Base-by-base conservation (phyloP, 2,797 vertebrate species). In the Myotis daubentonii region DNA sequence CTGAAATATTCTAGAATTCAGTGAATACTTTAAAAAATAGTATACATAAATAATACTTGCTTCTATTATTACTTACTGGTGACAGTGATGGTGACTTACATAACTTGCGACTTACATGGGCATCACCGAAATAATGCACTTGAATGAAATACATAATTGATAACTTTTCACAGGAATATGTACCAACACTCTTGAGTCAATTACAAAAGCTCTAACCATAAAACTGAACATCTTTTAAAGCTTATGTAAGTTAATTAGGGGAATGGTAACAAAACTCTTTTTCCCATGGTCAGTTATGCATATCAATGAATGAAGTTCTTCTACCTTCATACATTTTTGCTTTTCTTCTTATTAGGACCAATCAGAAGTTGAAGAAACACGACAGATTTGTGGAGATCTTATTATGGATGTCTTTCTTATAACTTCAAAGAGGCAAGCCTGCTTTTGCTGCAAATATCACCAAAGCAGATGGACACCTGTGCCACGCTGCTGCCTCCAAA, bases 1-100 rank as follows among this genome's bases (percentile, higher is more conserved):
- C 72, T 89, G 72, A 94, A 91, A 87, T 60, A 71, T 9, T 79
- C 19, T 72, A 87, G 38, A 89, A 93, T 66, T 65, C 36, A 94
- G 53, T 51, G 30, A 51, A 81, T 33, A 72, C 36, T 92, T 8
- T 19, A 22, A 84, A 84, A 84, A 92, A 70, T 8, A 91, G 25
- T 22, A 82, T 6, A 3, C 30, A 62, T 57, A 80, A 79, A 55
- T 5, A 62, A 70, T 75, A 76, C 5, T 81, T 68, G n/a, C 75
- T 85, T 75, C 57, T 0, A 36, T 81, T 30, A 57, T 23, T 65
- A 17, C 55, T 44, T 60, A 78, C 2, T n/a, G 47, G 47, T n/a
- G 11, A 80, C 22, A 65, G 30, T 47, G 33, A 60, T 5, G 49
- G 16, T 75, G n/a, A 75, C 49, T 57, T 60, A 81, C 2, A 19